Conservation (phyloP, 37 sponge, comb jelly and placozoan species). For the Crambe crambe region DNA sequence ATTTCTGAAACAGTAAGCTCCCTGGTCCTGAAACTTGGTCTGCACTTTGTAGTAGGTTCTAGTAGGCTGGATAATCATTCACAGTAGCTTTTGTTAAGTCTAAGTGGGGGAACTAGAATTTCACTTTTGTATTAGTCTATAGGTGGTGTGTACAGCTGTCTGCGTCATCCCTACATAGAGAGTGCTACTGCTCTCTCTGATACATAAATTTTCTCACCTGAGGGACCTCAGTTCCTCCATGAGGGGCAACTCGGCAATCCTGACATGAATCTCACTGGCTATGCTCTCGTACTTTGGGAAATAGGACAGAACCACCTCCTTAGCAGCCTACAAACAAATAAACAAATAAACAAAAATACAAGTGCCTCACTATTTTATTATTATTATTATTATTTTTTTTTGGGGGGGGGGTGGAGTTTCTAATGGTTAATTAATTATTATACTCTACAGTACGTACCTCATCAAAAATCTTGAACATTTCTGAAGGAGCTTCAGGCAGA, state of each 20-base stretch:
- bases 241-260: slow-evolving; percentile 93
- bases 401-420: background rate
- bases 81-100: no score
- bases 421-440: no score
- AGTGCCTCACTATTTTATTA: slow-evolving; percentile 1
- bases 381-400: background rate
- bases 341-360: background rate
- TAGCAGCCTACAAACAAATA: slow-evolving; percentile 71
- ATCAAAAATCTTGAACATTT: slow-evolving; percentile 97
- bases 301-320: slow-evolving; percentile 93
- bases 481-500: slow-evolving; percentile 98
- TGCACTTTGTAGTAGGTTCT: no score
- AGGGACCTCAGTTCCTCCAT: slow-evolving; percentile 98
- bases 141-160: no score
- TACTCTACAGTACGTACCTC: slow-evolving; percentile 56
- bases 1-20: no score
- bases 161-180: no score
- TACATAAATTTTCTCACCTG: no score
- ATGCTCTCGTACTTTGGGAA: slow-evolving; percentile 95
- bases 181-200: no score
- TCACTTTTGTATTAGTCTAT: no score
- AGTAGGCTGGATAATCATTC: no score
- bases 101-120: no score
- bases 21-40: no score
- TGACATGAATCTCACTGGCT: slow-evolving; percentile 86